phyloP scores from a whole-genome alignment of 2,797 vertebrate species.

The Pipistrellus kuhlii region DNA sequence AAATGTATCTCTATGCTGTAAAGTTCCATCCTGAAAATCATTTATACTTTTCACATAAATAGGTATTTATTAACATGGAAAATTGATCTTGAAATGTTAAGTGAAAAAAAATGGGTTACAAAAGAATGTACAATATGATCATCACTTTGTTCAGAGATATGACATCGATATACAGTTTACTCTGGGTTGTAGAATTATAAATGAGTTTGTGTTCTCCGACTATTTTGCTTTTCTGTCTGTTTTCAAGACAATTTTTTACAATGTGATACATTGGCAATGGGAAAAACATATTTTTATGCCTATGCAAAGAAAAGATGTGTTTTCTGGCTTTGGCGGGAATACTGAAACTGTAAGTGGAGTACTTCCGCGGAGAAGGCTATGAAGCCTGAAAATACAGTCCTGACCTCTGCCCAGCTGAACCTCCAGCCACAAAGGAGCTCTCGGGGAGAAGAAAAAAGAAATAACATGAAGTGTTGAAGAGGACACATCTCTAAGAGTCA shows the following conservation, averaged over 20 bases:
- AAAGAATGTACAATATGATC: not conserved
- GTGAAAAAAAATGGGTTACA: not conserved
- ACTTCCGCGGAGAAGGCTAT: not conserved
- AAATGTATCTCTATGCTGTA: not conserved
- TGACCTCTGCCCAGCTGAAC: not conserved
- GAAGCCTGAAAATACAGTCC: conserved; percentile 18
- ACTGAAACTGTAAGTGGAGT: conserved; percentile 39
- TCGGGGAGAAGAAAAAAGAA: not conserved
- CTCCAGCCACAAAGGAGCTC: not conserved
- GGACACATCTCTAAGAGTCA: conserved; percentile 34
- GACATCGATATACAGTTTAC: not conserved
- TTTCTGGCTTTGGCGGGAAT: not conserved
- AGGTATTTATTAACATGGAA: conserved; percentile 1
- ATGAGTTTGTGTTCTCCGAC: not conserved
- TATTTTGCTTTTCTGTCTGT: conserved; percentile 19
- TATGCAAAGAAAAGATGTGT: conserved; percentile 5
- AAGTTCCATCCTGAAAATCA: conserved; percentile 3
- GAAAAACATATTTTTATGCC: not conserved
- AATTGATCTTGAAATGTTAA: conserved; percentile 15
- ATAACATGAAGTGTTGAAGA: conserved; percentile 33
- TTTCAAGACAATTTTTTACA: conserved; percentile 2
- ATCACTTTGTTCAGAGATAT: not conserved
- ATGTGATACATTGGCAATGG: not conserved
- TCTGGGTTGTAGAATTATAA: not conserved
- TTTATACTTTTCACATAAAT: conserved; percentile 22